Percentiles rank a stretch among this genome's conserved stretches.
Conservation (phyloP, 2,888 invertebrate genomes). For the Brenthis hecate region DNA sequence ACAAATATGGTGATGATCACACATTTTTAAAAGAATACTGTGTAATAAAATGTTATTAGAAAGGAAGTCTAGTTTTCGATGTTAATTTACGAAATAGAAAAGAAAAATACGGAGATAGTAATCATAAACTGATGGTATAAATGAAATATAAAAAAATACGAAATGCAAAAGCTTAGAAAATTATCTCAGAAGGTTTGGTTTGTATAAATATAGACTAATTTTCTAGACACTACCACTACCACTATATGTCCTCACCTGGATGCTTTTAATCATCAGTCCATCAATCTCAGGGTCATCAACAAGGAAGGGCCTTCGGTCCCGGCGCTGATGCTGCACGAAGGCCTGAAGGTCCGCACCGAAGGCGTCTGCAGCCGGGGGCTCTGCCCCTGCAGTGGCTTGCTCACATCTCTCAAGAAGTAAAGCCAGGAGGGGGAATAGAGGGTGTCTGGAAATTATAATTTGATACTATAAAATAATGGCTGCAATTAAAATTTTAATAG, state of each 20-base stretch:
- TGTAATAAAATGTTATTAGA: too few relatives aligned
- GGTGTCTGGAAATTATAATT: slow-evolving; percentile 86
- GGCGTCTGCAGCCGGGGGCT: slow-evolving; percentile 90
- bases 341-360: slow-evolving; percentile 95
- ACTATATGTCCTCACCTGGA: slow-evolving; percentile 57
- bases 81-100: too few relatives aligned
- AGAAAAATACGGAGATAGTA: too few relatives aligned
- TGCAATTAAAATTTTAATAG: too few relatives aligned
- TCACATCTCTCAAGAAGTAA: slow-evolving; percentile 98
- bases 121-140: too few relatives aligned
- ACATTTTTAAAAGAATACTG: too few relatives aligned
- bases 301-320: slow-evolving; percentile 92
- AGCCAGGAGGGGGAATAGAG: slow-evolving; percentile 95
- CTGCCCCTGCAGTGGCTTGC: slow-evolving; percentile 95
- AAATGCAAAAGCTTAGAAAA: neutral
- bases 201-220: too few relatives aligned
- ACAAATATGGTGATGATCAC: too few relatives aligned
- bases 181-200: too few relatives aligned
- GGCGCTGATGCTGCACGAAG: slow-evolving; percentile 94
- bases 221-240: neutral
- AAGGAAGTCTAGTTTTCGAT: too few relatives aligned
- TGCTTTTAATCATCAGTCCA: slow-evolving; percentile 86
- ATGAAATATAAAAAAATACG: too few relatives aligned
- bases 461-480: too few relatives aligned
- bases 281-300: slow-evolving; percentile 97